Conservation (phyloP, 2,888 invertebrate species). For the Acleris cristana region DNA sequence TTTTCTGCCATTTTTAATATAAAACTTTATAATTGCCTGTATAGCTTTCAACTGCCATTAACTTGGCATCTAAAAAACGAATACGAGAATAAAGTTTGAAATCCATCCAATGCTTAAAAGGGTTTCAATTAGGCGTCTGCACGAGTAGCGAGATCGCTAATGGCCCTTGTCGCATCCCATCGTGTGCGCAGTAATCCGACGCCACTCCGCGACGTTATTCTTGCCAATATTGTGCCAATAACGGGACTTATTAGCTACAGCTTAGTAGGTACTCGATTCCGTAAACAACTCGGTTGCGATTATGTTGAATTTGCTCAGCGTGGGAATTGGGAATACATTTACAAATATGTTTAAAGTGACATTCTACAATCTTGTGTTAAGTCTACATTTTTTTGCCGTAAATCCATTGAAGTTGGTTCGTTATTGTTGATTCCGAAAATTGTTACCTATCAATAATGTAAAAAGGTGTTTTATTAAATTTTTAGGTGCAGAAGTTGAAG, state of each 20-base stretch:
- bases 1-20: no score
- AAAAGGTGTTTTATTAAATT: no score
- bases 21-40: no score
- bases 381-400: no score
- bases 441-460: no score
- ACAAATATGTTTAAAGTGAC: no score
- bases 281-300: neutral
- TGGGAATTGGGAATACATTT: no score
- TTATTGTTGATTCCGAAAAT: neutral
- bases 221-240: neutral
- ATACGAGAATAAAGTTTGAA: neutral
- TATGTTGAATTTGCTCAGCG: neutral
- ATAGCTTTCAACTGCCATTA: no score
- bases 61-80: no score
- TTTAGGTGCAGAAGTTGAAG: no score
- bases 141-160: neutral
- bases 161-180: neutral
- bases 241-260: neutral
- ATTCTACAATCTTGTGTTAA: no score
- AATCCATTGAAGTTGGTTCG: neutral
- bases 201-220: conserved; percentile 4
- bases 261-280: neutral
- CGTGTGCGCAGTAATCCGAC: conserved; percentile 5
- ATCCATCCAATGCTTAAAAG: neutral
- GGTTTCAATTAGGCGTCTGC: conserved; percentile 1